These are phyloP conservation scores for Pelobates fuscus DNA, from an alignment of 2,113 vertebrate genomes.

Conservation along the genomic window DNA sequence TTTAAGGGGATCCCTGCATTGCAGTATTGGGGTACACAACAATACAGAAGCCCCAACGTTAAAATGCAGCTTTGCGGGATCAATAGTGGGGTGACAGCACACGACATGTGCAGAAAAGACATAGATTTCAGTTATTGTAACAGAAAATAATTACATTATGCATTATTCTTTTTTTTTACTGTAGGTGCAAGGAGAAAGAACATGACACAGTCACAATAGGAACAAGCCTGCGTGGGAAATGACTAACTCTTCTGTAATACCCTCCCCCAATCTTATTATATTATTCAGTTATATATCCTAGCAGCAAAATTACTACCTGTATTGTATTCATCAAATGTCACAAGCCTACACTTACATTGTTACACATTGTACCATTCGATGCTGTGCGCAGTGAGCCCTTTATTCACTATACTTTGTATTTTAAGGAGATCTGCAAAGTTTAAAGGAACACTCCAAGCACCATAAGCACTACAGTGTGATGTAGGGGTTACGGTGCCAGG, in stretches of 20 bases:
- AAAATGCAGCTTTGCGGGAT: no score
- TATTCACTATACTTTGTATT: no score
- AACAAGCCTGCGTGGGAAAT: slow-evolving; percentile 11
- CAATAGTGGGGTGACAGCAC: no score
- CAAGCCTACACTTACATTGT: no score
- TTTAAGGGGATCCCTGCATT: slow-evolving; percentile 11
- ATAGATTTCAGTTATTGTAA: neutral
- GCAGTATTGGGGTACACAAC: neutral
- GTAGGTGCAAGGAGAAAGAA: neutral
- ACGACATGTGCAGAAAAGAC: neutral
- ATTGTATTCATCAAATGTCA: no score
- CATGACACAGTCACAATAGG: neutral
- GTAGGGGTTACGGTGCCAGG: no score
- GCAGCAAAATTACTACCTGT: no score
- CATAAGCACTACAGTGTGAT: no score
- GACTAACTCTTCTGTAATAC: slow-evolving; percentile 24
- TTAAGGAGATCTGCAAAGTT: no score
- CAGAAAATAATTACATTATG: neutral
- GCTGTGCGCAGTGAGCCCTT: no score
- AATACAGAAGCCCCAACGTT: neutral
- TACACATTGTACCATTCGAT: no score
- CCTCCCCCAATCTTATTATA: neutral
- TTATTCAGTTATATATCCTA: neutral
- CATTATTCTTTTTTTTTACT: neutral
- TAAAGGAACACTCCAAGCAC: no score